These are phyloP conservation scores for Onychomys leucogaster DNA, from an alignment of 2,797 vertebrate genomes.

Conservation along the genomic window DNA sequence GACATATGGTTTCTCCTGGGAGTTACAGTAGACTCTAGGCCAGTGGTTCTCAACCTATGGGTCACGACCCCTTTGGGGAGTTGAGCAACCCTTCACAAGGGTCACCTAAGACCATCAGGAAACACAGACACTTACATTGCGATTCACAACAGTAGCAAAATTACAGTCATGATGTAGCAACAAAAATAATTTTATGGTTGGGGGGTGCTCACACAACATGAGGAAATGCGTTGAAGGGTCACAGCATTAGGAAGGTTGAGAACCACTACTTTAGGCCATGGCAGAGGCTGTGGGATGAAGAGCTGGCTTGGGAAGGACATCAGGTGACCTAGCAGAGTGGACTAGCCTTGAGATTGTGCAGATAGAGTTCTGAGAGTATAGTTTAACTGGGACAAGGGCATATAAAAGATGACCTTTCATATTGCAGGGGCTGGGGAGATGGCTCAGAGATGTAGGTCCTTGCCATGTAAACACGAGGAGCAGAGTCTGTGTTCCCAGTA, in stretches of 20 bases:
- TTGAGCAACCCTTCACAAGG: not conserved
- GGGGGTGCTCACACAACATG: not conserved
- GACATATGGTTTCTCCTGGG: not conserved
- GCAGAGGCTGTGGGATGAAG: not conserved
- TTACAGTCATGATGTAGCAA: not conserved
- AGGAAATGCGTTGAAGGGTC: not conserved
- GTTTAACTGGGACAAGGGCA: not conserved
- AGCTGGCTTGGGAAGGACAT: not conserved
- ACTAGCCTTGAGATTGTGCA: not conserved
- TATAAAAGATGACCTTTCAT: not conserved
- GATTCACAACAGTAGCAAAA: not conserved
- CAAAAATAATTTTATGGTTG: not conserved
- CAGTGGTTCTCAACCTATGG: not conserved
- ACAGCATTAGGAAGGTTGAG: not conserved
- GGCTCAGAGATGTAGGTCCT: not conserved
- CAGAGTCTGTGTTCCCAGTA: not conserved
- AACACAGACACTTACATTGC: not conserved
- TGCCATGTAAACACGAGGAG: not conserved
- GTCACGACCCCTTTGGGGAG: not conserved
- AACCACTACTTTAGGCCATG: not conserved
- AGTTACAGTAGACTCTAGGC: not conserved
- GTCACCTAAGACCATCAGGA: not conserved
- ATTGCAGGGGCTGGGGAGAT: not conserved
- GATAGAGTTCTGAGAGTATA: not conserved
- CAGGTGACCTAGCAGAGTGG: not conserved